Conservation (phyloP, 2,888 invertebrate genomes). For the Cynaeus angustus region DNA sequence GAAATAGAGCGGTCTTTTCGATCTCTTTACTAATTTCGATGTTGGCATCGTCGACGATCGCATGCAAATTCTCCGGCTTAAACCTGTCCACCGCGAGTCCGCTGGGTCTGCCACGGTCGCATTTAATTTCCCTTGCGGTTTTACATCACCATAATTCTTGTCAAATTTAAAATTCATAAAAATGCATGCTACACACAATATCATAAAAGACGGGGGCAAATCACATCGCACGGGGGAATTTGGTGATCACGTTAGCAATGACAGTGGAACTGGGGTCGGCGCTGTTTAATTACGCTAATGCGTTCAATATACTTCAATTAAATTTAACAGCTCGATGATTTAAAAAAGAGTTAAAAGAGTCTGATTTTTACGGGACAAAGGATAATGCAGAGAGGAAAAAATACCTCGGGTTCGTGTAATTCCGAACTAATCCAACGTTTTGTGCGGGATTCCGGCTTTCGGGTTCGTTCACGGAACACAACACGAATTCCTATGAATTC, state of each 20-base stretch:
- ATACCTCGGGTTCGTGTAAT: conserved; percentile 31
- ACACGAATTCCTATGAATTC: conserved; percentile 24
- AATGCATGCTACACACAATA: conserved; percentile 57
- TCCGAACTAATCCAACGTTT: conserved; percentile 31
- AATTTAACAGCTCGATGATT: conserved; percentile 28
- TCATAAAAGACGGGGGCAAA: conserved; percentile 29
- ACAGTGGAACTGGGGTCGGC: conserved; percentile 2
- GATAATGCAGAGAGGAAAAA: conserved; percentile 17
- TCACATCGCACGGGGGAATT: conserved; percentile 35
- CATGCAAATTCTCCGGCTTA: conserved; percentile 51
- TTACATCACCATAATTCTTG: conserved; percentile 62
- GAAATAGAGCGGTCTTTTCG: not conserved
- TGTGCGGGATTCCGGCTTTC: conserved; percentile 8
- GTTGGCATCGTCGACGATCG: conserved; percentile 35
- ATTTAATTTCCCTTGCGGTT: conserved; percentile 61
- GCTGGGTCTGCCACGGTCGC: conserved; percentile 42
- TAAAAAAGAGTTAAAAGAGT: conserved; percentile 11
- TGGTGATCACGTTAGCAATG: conserved; percentile 30
- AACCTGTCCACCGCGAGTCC: conserved; percentile 49
- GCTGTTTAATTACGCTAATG: conserved; percentile 35
- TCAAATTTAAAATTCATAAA: conserved; percentile 63
- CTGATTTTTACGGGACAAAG: not conserved
- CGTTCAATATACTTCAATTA: conserved; percentile 32
- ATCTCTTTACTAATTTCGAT: conserved; percentile 33
- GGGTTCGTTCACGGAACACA: conserved; percentile 7